Evolutionary conservation across 2,888 invertebrate genomes (phyloP).

Genomic region (Nephrotoma appendiculata): DNA sequence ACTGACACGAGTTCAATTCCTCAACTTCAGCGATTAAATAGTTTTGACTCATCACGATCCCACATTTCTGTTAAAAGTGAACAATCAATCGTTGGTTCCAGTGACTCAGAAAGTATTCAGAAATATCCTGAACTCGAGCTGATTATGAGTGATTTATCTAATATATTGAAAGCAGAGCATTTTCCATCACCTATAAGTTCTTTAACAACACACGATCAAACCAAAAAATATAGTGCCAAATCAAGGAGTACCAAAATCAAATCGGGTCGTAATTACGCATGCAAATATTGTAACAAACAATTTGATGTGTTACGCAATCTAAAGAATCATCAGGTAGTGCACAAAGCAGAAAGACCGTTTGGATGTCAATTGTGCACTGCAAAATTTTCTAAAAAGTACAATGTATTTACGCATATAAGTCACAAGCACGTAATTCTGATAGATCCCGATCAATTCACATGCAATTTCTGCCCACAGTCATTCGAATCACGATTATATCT

Average conservation of each 20-base stretch:
- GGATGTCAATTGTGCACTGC: too few relatives aligned
- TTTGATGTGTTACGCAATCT: too few relatives aligned
- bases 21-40: slow-evolving; percentile 12
- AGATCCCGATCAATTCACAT: background rate
- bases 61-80: slow-evolving; percentile 13
- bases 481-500: background rate
- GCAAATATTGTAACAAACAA: too few relatives aligned
- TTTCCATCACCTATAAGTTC: too few relatives aligned
- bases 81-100: slow-evolving; percentile 11
- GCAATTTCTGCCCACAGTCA: background rate
- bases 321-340: too few relatives aligned
- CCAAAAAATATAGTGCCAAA: too few relatives aligned
- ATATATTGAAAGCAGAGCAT: too few relatives aligned
- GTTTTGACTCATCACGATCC: slow-evolving; percentile 13
- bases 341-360: too few relatives aligned
- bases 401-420: slow-evolving; percentile 11
- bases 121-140: slow-evolving; percentile 24
- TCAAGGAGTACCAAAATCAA: background rate
- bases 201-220: too few relatives aligned
- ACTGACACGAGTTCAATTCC: slow-evolving; percentile 28
- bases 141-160: too few relatives aligned
- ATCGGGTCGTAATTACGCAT: slow-evolving; percentile 45
- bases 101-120: slow-evolving; percentile 12
- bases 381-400: too few relatives aligned
- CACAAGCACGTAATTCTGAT: slow-evolving; percentile 20